These are phyloP conservation scores for Cromileptes altivelis DNA, from an alignment of 2,113 vertebrate species.

Conservation along the genomic window DNA sequence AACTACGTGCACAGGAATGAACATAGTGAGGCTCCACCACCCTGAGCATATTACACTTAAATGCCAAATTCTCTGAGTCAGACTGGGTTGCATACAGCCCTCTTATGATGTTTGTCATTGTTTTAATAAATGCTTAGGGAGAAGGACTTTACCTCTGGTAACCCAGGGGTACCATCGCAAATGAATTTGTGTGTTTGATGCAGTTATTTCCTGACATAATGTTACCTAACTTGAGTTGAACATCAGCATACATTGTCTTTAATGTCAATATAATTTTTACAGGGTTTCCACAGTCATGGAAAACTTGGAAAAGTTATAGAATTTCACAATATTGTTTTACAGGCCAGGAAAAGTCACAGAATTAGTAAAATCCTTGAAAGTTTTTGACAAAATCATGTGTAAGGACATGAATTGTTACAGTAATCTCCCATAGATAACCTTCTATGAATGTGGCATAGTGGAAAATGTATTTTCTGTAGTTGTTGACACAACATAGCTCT, in stretches of 20 bases:
- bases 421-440: too few relatives aligned
- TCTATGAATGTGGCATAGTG: too few relatives aligned
- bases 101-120: slow-evolving; percentile 5
- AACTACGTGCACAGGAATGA: background rate
- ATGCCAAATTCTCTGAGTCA: background rate
- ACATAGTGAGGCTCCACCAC: background rate
- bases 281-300: too few relatives aligned
- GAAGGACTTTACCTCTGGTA: background rate
- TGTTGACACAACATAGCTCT: too few relatives aligned
- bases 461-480: too few relatives aligned
- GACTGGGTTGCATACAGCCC: background rate
- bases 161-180: background rate
- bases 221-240: background rate
- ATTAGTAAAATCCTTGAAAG: too few relatives aligned
- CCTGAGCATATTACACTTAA: background rate
- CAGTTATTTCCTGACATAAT: background rate
- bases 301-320: too few relatives aligned
- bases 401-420: too few relatives aligned
- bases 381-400: too few relatives aligned
- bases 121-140: slow-evolving; percentile 1
- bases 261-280: background rate
- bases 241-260: background rate
- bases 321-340: too few relatives aligned
- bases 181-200: background rate
- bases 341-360: too few relatives aligned